Evolutionary conservation across 2,888 invertebrate species (phyloP).

Genomic region (Parapristionchus giblindavisi): DNA sequence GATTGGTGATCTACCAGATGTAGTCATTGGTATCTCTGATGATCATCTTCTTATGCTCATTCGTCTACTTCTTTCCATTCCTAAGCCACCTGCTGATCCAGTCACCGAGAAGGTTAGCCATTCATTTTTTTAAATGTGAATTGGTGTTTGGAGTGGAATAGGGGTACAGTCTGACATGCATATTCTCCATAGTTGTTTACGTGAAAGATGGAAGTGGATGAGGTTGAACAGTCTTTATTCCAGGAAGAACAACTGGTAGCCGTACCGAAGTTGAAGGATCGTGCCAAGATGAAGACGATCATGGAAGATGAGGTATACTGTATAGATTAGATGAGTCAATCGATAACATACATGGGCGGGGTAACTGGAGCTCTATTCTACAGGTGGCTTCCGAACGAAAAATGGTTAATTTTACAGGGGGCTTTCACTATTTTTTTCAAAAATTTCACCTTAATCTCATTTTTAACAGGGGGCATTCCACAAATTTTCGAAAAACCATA

Average conservation of each 20-base stretch:
- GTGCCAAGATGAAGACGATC: slow-evolving; percentile 69
- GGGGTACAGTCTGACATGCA: not conserved
- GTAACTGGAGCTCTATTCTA: no score
- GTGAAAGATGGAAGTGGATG: not conserved
- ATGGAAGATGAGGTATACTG: slow-evolving; percentile 61
- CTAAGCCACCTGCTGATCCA: slow-evolving; percentile 70
- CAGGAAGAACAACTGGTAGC: slow-evolving; percentile 33
- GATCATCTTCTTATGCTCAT: slow-evolving; percentile 73
- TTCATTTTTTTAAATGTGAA: not conserved
- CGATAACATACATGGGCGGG: no score
- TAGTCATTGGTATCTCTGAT: slow-evolving; percentile 74
- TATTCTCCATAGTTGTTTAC: not conserved
- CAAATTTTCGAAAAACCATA: no score
- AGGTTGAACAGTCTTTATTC: not conserved
- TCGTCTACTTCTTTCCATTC: slow-evolving; percentile 73
- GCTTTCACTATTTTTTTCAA: no score
- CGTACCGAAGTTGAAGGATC: slow-evolving; percentile 57
- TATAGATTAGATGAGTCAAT: not conserved
- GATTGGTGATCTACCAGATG: slow-evolving; percentile 74
- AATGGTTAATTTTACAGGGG: no score
- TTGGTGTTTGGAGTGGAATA: no score
- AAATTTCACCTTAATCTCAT: no score
- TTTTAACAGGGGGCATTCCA: no score
- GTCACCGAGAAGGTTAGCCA: slow-evolving; percentile 10
- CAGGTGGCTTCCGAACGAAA: no score